Percentiles rank a stretch among this genome's conserved stretches.
Evolutionary conservation across 2,113 vertebrate genomes (phyloP).

Genomic region (Antechinus flavipes): DNA sequence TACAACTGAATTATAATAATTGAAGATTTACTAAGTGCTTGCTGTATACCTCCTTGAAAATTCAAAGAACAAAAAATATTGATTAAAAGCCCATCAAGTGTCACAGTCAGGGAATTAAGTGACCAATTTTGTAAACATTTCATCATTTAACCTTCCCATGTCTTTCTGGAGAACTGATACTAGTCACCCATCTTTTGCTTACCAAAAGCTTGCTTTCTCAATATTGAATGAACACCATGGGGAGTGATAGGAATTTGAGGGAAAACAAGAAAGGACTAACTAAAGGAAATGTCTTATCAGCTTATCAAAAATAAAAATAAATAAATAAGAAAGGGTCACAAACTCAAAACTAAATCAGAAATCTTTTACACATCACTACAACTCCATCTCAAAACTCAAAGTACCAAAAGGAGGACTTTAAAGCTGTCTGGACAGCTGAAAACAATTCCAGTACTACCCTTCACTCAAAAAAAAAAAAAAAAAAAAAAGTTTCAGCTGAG

Average conservation of each 20-base stretch:
- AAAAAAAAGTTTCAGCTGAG: conserved; percentile 21
- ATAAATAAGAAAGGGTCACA: conserved; percentile 65
- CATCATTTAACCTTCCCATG: neutral
- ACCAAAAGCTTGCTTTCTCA: conserved; percentile 1
- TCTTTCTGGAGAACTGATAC: conserved; percentile 42
- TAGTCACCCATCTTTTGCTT: neutral
- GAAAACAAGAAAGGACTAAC: neutral
- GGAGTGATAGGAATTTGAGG: neutral
- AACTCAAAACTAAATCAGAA: conserved; percentile 82
- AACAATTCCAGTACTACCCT: neutral
- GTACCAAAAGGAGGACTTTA: conserved; percentile 1
- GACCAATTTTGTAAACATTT: neutral
- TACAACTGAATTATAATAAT: neutral
- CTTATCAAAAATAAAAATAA: conserved; percentile 83
- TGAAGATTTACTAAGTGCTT: neutral
- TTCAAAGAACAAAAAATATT: neutral
- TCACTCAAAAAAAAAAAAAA: neutral
- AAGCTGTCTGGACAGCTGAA: neutral
- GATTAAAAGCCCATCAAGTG: neutral
- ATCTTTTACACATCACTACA: conserved; percentile 74
- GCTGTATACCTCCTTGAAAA: neutral
- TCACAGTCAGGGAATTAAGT: neutral
- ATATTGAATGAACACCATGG: neutral
- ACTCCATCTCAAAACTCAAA: neutral
- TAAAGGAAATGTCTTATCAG: conserved; percentile 75